Evolutionary conservation across 2,113 vertebrate species (phyloP), one percentile per base, ranked within the genome.

Genomic region (Tursiops truncatus): DNA sequence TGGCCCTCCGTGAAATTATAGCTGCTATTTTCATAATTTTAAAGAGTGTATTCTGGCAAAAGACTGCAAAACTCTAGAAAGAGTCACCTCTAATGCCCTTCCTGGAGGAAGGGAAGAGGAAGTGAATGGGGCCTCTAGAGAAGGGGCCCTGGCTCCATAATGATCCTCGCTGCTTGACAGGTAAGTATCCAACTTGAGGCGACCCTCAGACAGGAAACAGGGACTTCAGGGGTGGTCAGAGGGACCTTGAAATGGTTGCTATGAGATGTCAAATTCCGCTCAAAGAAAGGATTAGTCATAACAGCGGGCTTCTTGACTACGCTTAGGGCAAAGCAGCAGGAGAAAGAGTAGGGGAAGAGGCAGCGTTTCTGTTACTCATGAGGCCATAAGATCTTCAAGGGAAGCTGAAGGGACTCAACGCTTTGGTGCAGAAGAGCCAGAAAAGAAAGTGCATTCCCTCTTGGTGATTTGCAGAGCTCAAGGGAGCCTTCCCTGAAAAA

Each of bases 21-120:
- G 62, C 56, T 94, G 36, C 20, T 92, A 26, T 71, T 91, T 87
- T 93, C 70, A 81, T 21, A 63, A 76, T 68, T 85, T 83, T 6
- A 20, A 74, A 47, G 84, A 84, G 14, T 47, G 8, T 15, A 20
- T 62, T 89, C 70, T 82, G 73, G 23, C 87, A 89, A 94, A 92
- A n/a, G 31, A 56, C 20, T 50, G 28, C 31, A 50, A 53, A 82
- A 65, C n/a, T 92, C 38, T 26, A 56, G 41, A n/a, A 31, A 38
- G 0, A 18, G 68, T 26, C 20, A 8, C 67, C 47, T 63, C 3
- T 0, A 44, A 76, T 31, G 3, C 21, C 25, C 23, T 79, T 36
- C n/a, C 28, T 23, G 28, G 4, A 65, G 56, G 14, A 77, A 38
- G 17, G 31, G 3, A 77, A 68, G 53, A 47, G 62, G 73, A 47